Conservation (phyloP, 2,113 vertebrate species). For the Sinocyclocheilus grahami region DNA sequence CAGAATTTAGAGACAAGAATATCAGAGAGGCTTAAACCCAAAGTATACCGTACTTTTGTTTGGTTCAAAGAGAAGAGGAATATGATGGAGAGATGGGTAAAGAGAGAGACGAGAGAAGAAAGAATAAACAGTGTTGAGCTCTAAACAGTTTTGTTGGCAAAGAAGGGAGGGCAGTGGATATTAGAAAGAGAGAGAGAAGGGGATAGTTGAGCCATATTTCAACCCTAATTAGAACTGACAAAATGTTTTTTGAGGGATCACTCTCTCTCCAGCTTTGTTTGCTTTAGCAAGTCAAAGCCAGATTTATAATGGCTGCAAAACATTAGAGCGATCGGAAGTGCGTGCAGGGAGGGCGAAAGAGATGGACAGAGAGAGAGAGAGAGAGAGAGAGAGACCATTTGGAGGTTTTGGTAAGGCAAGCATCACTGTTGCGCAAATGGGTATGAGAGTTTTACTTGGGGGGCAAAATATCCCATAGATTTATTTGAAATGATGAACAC, state of each 20-base stretch:
- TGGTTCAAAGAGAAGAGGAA: constrained; percentile 34
- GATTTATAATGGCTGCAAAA: constrained; percentile 94
- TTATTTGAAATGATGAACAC: neutral
- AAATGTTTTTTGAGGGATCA: constrained; percentile 94
- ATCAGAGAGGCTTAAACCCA: neutral
- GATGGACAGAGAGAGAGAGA: constrained; percentile 60
- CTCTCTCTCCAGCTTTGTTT: constrained; percentile 86
- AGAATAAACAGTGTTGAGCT: constrained; percentile 30
- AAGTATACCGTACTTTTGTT: neutral
- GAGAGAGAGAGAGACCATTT: constrained; percentile 63
- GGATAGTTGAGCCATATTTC: constrained; percentile 86
- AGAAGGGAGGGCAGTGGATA: neutral
- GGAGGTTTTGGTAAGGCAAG: neutral
- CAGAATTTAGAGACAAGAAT: neutral
- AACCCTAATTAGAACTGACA: constrained; percentile 92
- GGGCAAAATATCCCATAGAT: neutral
- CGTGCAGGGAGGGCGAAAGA: constrained; percentile 71
- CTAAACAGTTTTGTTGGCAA: neutral
- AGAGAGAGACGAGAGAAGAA: constrained; percentile 25
- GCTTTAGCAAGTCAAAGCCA: constrained; percentile 92
- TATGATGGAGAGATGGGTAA: constrained; percentile 43
- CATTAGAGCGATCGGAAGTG: constrained; percentile 87
- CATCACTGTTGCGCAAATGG: neutral
- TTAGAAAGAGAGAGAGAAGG: constrained; percentile 54
- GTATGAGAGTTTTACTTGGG: too few relatives aligned